phyloP scores from a whole-genome alignment of 2,113 vertebrate genomes.

The Cisticola juncidis region DNA sequence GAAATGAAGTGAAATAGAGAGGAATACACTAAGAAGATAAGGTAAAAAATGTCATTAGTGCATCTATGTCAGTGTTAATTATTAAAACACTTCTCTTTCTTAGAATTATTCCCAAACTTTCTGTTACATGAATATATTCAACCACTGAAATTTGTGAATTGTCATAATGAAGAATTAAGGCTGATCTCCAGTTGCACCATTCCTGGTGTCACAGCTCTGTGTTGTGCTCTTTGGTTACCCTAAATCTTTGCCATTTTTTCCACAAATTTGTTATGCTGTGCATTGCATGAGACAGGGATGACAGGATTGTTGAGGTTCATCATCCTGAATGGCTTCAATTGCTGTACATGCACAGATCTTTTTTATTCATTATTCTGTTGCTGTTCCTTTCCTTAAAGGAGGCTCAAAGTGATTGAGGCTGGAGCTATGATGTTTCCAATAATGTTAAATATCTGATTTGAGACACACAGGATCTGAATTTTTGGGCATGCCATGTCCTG shows the following conservation, averaged over 20 bases:
- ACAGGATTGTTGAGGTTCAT: not conserved
- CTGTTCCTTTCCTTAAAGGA: not conserved
- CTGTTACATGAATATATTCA: not conserved
- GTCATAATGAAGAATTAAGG: not conserved
- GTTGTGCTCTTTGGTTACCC: not conserved
- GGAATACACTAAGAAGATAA: not conserved
- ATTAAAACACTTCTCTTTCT: not conserved
- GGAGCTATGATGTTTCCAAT: not conserved
- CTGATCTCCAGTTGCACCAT: not conserved
- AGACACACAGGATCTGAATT: not conserved
- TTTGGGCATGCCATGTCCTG: not conserved
- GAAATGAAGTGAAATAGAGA: not conserved
- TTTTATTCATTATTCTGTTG: not conserved
- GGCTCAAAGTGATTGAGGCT: not conserved
- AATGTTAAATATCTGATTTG: not conserved
- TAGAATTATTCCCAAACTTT: not conserved
- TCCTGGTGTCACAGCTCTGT: not conserved
- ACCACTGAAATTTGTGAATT: not conserved
- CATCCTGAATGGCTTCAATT: not conserved
- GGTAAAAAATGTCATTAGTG: not conserved
- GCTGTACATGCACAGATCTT: not conserved
- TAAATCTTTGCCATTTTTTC: not conserved
- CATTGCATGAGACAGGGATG: not conserved
- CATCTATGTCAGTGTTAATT: not conserved
- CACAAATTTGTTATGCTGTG: rapidly evolving